These are phyloP conservation scores for Myoxocephalus aenaeus DNA, from an alignment of 2,797 vertebrate species.

Conservation along the genomic window DNA sequence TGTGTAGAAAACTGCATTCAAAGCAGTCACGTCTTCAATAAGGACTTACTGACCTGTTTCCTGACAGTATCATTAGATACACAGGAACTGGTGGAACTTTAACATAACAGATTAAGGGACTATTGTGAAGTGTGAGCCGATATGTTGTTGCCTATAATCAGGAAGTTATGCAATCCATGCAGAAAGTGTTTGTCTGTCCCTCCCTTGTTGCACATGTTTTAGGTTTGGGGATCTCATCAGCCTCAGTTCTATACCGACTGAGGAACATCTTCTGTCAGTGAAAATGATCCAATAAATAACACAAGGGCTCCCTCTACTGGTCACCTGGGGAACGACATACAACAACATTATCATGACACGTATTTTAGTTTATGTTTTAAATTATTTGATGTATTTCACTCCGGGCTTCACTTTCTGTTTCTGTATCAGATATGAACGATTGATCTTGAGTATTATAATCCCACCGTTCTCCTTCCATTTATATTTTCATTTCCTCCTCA, in stretches of 20 bases:
- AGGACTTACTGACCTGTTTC: background rate
- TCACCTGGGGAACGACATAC: background rate
- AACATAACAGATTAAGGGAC: background rate
- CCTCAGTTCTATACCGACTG: background rate
- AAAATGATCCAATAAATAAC: constrained; percentile 2
- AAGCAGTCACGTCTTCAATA: background rate
- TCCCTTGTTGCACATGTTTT: background rate
- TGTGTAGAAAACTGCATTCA: background rate
- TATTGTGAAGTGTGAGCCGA: background rate
- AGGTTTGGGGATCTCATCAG: background rate
- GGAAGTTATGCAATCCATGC: background rate
- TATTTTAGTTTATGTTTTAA: background rate
- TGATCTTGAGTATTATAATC: background rate
- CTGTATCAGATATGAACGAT: background rate
- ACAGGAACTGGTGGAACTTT: background rate
- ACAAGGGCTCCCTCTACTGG: constrained; percentile 53
- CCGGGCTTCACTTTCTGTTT: background rate
- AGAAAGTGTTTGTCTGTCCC: constrained; percentile 1
- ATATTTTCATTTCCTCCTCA: background rate
- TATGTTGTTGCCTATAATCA: constrained; percentile 3
- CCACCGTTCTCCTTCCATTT: background rate
- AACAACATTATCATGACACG: background rate
- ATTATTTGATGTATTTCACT: background rate
- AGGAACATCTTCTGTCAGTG: background rate
- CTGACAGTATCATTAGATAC: background rate